These are phyloP conservation scores for Ypsolopha scabrella DNA, from an alignment of 2,888 invertebrate genomes.

Conservation along the genomic window DNA sequence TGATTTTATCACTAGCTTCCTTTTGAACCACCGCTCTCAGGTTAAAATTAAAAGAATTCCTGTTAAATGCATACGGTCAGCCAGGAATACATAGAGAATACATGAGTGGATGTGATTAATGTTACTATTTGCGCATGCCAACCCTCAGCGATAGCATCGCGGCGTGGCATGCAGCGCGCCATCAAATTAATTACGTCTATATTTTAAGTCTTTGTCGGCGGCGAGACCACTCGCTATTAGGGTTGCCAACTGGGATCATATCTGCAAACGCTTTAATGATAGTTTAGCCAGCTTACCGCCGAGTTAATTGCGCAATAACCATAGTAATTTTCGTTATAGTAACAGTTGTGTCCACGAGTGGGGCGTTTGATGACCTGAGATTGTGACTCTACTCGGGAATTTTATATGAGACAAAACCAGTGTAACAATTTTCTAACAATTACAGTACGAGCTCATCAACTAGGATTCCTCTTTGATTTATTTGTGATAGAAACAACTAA, in stretches of 20 bases:
- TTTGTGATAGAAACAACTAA: too few species aligned
- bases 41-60: background rate
- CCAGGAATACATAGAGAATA: background rate
- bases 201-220: slow-evolving; percentile 43
- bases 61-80: background rate
- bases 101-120: slow-evolving; percentile 1
- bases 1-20: slow-evolving; percentile 48
- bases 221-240: slow-evolving; percentile 19
- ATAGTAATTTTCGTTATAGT: background rate
- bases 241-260: slow-evolving; percentile 15
- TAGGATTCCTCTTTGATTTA: too few species aligned
- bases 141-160: slow-evolving; percentile 20
- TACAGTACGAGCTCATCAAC: too few species aligned
- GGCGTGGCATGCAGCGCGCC: slow-evolving; percentile 12
- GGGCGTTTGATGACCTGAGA: too few species aligned
- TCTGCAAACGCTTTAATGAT: slow-evolving; percentile 6
- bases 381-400: too few species aligned
- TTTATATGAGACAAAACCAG: too few species aligned
- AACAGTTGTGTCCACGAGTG: too few species aligned
- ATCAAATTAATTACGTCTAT: slow-evolving; percentile 43
- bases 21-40: slow-evolving; percentile 43
- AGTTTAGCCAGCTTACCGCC: background rate
- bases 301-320: background rate
- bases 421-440: too few species aligned
- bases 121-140: slow-evolving; percentile 4